Conservation (phyloP, 2,797 vertebrate species). For the Australoheros facetus region DNA sequence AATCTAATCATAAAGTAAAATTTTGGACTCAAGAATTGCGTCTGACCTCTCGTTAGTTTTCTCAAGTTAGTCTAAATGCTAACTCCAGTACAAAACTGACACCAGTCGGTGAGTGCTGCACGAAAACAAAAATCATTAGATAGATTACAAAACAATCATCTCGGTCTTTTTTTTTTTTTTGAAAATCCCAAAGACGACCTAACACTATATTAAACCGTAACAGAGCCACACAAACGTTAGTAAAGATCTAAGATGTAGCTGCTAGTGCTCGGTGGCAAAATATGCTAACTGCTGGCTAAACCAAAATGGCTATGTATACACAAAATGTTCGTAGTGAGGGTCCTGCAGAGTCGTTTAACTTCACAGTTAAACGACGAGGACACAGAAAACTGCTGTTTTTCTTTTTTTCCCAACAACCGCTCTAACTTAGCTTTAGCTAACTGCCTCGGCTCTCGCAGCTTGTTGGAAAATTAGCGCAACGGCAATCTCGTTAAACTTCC, state of each 20-base stretch:
- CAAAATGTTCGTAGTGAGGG: conserved; percentile 3
- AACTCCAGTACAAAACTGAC: conserved; percentile 41
- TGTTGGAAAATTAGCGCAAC: conserved; percentile 46
- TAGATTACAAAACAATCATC: not conserved
- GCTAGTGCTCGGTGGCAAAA: conserved; percentile 5
- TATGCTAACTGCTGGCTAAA: conserved; percentile 42
- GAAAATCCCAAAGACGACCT: accelerated
- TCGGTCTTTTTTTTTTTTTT: accelerated
- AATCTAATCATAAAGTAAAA: accelerated
- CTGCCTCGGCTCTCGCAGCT: conserved; percentile 31
- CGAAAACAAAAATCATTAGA: conserved; percentile 29
- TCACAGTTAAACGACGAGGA: not conserved
- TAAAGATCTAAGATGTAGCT: not conserved
- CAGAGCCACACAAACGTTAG: not conserved
- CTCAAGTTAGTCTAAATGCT: conserved; percentile 45
- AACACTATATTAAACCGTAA: not conserved
- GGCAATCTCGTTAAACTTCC: conserved; percentile 53
- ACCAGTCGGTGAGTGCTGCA: not conserved
- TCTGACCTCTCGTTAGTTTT: conserved; percentile 12
- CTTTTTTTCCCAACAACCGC: not conserved
- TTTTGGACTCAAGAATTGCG: not conserved
- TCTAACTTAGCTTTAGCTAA: conserved; percentile 30
- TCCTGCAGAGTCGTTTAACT: not conserved
- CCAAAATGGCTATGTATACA: conserved; percentile 70
- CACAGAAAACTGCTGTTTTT: accelerated